Percentiles rank a stretch among this genome's conserved stretches.
Conservation (phyloP, 2,888 invertebrate species). For the Philopedon plagiatum region DNA sequence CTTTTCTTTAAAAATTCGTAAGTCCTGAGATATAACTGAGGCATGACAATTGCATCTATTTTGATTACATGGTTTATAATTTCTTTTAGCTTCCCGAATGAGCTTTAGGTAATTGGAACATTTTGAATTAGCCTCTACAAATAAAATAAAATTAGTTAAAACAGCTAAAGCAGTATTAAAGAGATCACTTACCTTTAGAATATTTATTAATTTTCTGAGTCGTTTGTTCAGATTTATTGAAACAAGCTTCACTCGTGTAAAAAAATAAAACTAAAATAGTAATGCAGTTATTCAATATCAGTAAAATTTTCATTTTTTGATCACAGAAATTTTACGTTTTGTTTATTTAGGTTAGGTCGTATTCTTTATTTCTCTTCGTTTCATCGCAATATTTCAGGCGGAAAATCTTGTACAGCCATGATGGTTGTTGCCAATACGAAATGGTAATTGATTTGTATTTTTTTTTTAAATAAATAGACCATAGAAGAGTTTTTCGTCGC, state of each 20-base stretch:
- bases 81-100: constrained; percentile 70
- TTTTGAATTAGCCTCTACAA: constrained; percentile 71
- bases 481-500: too few species aligned
- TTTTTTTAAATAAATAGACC: too few species aligned
- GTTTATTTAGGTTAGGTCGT: constrained; percentile 22
- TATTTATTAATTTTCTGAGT: constrained; percentile 60
- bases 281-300: neutral
- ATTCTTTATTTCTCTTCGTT: neutral
- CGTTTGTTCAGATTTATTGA: constrained; percentile 38
- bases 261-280: neutral
- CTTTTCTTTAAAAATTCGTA: constrained; percentile 75
- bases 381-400: neutral
- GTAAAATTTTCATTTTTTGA: neutral
- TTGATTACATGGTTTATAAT: constrained; percentile 73
- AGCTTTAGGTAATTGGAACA: constrained; percentile 65
- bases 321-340: neutral
- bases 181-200: constrained; percentile 60
- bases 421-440: neutral
- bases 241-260: neutral
- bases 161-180: neutral
- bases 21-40: constrained; percentile 77
- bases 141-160: neutral
- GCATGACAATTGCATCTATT: constrained; percentile 77
- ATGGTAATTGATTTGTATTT: too few species aligned
- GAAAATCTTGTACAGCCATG: neutral